Conservation (phyloP, 2,113 vertebrate species). For the Plecotus auritus region DNA sequence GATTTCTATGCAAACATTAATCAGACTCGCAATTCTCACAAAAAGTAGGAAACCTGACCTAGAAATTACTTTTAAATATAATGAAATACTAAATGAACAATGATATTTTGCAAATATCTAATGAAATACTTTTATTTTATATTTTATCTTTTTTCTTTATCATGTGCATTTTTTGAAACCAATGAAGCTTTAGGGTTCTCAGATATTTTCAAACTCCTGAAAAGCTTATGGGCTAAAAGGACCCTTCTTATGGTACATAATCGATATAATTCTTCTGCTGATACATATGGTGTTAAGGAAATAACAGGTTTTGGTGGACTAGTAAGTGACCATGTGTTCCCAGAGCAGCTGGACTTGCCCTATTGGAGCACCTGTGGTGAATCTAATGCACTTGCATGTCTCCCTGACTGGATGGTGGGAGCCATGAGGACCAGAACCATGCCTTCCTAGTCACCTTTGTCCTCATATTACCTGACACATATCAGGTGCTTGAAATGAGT, state of each 20-base stretch:
- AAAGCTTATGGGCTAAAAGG: not conserved
- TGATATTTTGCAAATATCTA: not conserved
- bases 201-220: not conserved
- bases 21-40: not conserved
- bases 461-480: not conserved
- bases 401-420: not conserved
- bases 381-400: not conserved
- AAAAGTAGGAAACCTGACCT: not conserved
- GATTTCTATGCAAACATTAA: not conserved
- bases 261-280: not conserved
- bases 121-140: not conserved
- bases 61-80: constrained; percentile 35
- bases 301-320: not conserved
- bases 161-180: not conserved
- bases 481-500: not conserved
- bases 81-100: not conserved
- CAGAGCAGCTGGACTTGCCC: not conserved
- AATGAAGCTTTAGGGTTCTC: not conserved
- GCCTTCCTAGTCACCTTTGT: not conserved
- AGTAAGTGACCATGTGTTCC: not conserved
- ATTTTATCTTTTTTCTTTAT: not conserved
- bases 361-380: not conserved
- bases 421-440: not conserved
- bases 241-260: not conserved
- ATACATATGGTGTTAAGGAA: not conserved